These are phyloP conservation scores for Illadopsis cleaveri DNA, from an alignment of 2,113 vertebrate genomes.

Conservation along the genomic window DNA sequence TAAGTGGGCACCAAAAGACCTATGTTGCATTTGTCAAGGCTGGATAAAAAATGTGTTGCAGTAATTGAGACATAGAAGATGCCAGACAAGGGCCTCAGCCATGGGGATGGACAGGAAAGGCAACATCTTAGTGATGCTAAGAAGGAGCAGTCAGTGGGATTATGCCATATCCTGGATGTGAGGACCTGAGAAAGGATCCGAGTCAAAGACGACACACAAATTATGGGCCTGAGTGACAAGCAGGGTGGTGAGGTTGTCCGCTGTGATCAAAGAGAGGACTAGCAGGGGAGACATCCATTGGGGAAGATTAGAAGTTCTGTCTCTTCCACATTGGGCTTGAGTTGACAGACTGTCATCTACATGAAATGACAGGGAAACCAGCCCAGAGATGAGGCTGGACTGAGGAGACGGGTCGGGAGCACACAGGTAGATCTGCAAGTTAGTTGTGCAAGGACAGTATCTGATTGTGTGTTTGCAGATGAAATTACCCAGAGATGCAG, in stretches of 20 bases:
- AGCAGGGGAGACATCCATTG: background rate
- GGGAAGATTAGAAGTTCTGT: conserved; percentile 55
- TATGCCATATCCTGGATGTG: background rate
- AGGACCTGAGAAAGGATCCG: background rate
- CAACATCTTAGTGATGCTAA: background rate
- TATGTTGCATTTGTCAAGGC: background rate
- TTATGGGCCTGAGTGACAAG: conserved; percentile 43
- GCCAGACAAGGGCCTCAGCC: background rate
- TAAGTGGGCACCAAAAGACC: background rate
- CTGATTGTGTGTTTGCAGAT: background rate
- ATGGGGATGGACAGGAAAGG: background rate
- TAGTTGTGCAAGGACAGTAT: rapidly evolving
- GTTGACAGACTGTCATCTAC: conserved; percentile 1
- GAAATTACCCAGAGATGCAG: background rate
- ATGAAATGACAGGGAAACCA: background rate
- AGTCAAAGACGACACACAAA: conserved; percentile 33
- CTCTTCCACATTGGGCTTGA: background rate
- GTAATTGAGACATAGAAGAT: background rate
- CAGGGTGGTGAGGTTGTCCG: background rate
- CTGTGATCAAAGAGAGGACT: conserved; percentile 16
- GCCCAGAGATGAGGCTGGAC: background rate
- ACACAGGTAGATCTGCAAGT: background rate
- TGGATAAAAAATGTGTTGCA: background rate
- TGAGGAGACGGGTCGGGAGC: background rate
- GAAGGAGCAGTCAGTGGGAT: background rate